Conservation (phyloP, 2,888 invertebrate species). For the Ophion slaviceki region DNA sequence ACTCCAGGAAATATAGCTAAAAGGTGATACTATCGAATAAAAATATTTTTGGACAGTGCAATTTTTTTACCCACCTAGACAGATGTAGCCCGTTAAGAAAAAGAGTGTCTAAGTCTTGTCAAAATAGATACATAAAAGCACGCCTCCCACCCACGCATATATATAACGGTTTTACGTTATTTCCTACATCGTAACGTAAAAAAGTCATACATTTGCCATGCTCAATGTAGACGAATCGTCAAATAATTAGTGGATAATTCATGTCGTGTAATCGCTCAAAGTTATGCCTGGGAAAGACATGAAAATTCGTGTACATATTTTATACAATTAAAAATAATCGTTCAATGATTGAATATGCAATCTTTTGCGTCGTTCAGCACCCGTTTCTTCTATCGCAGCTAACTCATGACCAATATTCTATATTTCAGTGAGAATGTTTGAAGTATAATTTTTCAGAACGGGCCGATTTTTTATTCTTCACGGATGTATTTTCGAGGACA, state of each 20-base stretch:
- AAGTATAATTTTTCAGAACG: no score
- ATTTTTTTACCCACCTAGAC: no score
- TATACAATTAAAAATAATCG: conserved; percentile 47
- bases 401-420: neutral
- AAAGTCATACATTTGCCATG: neutral
- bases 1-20: no score
- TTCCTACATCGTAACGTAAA: neutral
- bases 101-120: conserved; percentile 26
- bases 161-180: no score
- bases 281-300: conserved; percentile 19
- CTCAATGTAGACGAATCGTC: neutral
- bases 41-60: no score
- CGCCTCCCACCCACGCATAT: no score
- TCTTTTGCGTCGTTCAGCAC: neutral
- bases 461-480: no score
- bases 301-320: conserved; percentile 53
- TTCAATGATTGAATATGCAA: neutral
- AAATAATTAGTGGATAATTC: conserved; percentile 28
- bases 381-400: neutral
- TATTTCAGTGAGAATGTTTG: no score
- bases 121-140: conserved; percentile 2
- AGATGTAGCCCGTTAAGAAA: neutral
- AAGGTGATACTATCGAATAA: no score
- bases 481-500: no score
- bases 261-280: conserved; percentile 40